These are phyloP conservation scores for Ormyrus thymus DNA, from an alignment of 2,888 invertebrate species.

Conservation along the genomic window DNA sequence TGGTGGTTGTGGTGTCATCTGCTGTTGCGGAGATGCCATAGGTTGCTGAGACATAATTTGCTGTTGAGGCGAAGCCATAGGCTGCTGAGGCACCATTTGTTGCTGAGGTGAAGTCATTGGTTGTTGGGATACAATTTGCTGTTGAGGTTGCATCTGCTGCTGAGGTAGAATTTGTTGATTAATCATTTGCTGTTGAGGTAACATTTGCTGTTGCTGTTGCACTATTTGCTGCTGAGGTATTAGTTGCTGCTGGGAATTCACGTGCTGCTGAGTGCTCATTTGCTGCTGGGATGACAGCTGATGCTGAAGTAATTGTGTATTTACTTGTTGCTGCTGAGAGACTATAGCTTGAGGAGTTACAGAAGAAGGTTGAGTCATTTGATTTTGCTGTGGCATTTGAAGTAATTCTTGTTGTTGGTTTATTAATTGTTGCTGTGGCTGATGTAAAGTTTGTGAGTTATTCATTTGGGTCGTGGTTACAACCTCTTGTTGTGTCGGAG, in stretches of 20 bases:
- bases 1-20: constrained; percentile 53
- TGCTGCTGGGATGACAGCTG: constrained; percentile 66
- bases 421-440: constrained; percentile 70
- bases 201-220: constrained; percentile 61
- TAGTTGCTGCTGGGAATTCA: constrained; percentile 62
- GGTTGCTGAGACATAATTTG: constrained; percentile 60
- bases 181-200: constrained; percentile 63
- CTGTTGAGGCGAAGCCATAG: constrained; percentile 59
- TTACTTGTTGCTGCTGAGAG: constrained; percentile 68
- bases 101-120: constrained; percentile 58
- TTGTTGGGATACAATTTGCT: constrained; percentile 61
- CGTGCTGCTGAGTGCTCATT: constrained; percentile 75
- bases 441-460: constrained; percentile 60
- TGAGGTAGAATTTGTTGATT: constrained; percentile 61
- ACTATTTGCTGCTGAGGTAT: constrained; percentile 59
- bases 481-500: constrained; percentile 61
- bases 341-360: constrained; percentile 59
- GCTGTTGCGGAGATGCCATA: background rate
- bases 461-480: constrained; percentile 63
- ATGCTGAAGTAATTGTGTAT: constrained; percentile 72
- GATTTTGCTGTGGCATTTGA: constrained; percentile 67
- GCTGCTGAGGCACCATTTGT: constrained; percentile 60
- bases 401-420: constrained; percentile 76
- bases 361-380: constrained; percentile 60
- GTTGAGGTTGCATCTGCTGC: constrained; percentile 58